Evolutionary conservation across 2,888 invertebrate species (phyloP).

Genomic region (Drosophila macrospina): DNA sequence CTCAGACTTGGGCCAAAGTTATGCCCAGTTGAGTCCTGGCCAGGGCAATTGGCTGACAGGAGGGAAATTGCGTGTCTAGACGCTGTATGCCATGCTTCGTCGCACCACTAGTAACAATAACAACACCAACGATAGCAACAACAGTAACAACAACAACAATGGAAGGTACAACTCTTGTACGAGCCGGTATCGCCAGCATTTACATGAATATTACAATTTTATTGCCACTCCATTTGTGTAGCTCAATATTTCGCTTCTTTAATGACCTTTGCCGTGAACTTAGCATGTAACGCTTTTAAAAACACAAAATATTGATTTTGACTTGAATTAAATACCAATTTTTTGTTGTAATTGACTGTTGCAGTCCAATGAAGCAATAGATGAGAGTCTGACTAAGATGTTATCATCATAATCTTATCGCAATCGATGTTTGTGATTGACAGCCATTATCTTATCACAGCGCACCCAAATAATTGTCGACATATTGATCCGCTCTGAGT

Average conservation of each 20-base stretch:
- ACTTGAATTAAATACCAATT: background rate
- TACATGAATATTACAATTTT: conserved; percentile 63
- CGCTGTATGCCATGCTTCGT: conserved; percentile 32
- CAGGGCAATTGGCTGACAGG: conserved; percentile 8
- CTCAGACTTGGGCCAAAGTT: background rate
- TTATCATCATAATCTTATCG: conserved; percentile 13
- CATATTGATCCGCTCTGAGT: background rate
- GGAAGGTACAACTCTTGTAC: conserved; percentile 43
- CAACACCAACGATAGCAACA: background rate
- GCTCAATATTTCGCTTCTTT: conserved; percentile 32
- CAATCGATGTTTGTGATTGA: background rate
- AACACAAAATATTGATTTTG: conserved; percentile 6
- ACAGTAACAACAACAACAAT: background rate
- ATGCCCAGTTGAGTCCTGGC: conserved; percentile 7
- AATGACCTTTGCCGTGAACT: conserved; percentile 41
- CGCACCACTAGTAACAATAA: conserved; percentile 13
- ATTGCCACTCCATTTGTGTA: conserved; percentile 28
- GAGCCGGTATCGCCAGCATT: conserved; percentile 26
- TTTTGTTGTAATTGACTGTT: too few species aligned
- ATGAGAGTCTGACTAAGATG: background rate
- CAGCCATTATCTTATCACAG: conserved; percentile 2
- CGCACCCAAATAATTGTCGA: background rate
- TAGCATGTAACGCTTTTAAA: conserved; percentile 19
- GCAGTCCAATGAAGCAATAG: conserved; percentile 1
- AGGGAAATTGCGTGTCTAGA: conserved; percentile 49